Base-by-base conservation (phyloP, 1,140 invertebrate species). In the Drosophila kanapiae region DNA sequence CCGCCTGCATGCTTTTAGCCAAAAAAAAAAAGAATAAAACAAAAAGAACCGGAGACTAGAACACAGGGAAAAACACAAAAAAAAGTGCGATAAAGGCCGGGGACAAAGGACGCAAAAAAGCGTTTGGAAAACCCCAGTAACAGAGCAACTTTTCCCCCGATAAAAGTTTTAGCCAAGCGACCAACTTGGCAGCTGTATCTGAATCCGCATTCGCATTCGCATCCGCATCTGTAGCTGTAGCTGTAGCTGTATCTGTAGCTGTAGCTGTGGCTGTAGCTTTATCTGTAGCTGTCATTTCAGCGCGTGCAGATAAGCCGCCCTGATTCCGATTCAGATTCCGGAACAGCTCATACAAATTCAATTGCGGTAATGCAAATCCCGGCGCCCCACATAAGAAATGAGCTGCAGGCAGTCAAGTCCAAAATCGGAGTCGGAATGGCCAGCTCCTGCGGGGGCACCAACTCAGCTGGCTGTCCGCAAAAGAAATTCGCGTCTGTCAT, bases 1-100 rank as follows among this genome's bases (percentile, higher is more conserved):
- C 42, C 67, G 77, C 45, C 71, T 85, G 82, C 82, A 85, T 85
- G 68, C 65, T 60, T 75, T 77, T 60, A 54, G 74, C 33, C 18
- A 2, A 5, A 45, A 31, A 33, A 8, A 13, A 33, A 43, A 29
- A n/a, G n/a, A 45, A 1, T 18, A 27, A 64, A 11, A 35, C 8
- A 42, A 23, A 23, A 18, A 42, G 13, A 61, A 18, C 13, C 6
- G 18, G 1, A 10, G 13, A 38, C 49, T 53, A 53, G 49, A 35
- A 18, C 27, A 16, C 11, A 29, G 49, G 7, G 13, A 14, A 2
- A 23, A 16, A 54, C 51, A 54, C 51, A 57, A 16, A 23, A 47
- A 27, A 18, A 23, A 9, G 54, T 49, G 37, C 35, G 27, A 47
- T 27, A 72, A 51, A 47, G 57, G 37, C 14, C 47, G 37, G 10